Conservation (phyloP, 2,797 vertebrate species). For the Falco concolor region DNA sequence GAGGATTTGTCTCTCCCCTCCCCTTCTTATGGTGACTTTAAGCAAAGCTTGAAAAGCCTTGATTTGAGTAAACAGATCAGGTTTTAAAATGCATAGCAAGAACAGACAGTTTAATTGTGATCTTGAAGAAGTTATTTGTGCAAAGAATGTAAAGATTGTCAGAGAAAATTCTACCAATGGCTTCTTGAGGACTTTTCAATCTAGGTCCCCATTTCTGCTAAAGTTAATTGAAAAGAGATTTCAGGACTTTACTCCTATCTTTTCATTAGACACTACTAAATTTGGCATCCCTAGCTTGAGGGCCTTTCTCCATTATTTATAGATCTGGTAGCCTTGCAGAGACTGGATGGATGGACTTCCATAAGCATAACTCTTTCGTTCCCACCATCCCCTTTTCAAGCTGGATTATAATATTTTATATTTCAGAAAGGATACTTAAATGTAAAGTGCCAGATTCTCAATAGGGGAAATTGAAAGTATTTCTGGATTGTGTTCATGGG, state of each 20-base stretch:
- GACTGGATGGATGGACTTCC: constrained; percentile 28
- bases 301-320: constrained; percentile 57
- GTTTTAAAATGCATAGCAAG: constrained; percentile 1
- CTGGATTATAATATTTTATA: neutral
- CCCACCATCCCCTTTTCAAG: neutral
- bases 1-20: constrained; percentile 17
- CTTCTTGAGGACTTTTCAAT: constrained; percentile 16
- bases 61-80: constrained; percentile 22
- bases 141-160: neutral
- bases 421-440: neutral
- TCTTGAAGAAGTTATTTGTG: neutral
- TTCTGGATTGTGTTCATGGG: neutral
- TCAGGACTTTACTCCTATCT: constrained; percentile 22
- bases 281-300: constrained; percentile 52
- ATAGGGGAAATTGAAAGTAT: neutral
- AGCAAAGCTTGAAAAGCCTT: constrained; percentile 4
- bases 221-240: constrained; percentile 57
- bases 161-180: neutral
- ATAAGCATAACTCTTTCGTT: constrained; percentile 47
- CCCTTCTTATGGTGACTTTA: constrained; percentile 20
- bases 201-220: constrained; percentile 10
- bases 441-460: neutral
- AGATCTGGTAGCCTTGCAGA: constrained; percentile 40
- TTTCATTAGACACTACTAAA: constrained; percentile 60
- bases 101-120: neutral